Conservation (phyloP, 2,113 vertebrate genomes). For the Phaethornis superciliosus region DNA sequence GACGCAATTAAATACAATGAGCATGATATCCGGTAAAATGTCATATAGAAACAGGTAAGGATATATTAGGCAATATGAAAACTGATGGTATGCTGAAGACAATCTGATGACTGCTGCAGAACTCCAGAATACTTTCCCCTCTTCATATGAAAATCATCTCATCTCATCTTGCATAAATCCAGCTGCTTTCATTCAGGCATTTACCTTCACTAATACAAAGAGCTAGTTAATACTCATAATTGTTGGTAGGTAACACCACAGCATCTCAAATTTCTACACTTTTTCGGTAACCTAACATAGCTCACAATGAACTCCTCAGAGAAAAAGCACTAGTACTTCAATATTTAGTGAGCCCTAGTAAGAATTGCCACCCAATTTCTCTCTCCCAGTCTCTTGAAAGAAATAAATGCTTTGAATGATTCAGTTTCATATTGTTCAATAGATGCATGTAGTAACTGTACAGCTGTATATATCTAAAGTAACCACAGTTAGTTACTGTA, state of each 20-base stretch:
- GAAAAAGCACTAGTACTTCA: neutral
- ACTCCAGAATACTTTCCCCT: neutral
- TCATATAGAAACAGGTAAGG: neutral
- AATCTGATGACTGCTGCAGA: neutral
- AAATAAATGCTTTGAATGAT: neutral
- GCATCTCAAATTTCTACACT: neutral
- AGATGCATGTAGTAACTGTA: neutral
- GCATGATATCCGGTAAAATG: neutral
- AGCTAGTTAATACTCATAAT: neutral
- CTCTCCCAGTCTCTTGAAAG: neutral
- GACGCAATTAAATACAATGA: neutral
- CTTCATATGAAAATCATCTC: neutral
- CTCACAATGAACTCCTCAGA: neutral
- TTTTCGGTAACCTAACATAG: neutral
- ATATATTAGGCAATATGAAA: neutral
- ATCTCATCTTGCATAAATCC: neutral
- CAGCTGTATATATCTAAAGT: neutral
- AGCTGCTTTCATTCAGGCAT: neutral
- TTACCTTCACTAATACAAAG: neutral
- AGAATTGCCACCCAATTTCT: neutral
- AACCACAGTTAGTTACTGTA: neutral
- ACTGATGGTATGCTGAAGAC: neutral
- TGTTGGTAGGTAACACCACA: neutral
- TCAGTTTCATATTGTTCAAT: neutral
- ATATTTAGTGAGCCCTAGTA: neutral